Conservation (phyloP, 2,797 vertebrate species). For the Eulemur coronatus region DNA sequence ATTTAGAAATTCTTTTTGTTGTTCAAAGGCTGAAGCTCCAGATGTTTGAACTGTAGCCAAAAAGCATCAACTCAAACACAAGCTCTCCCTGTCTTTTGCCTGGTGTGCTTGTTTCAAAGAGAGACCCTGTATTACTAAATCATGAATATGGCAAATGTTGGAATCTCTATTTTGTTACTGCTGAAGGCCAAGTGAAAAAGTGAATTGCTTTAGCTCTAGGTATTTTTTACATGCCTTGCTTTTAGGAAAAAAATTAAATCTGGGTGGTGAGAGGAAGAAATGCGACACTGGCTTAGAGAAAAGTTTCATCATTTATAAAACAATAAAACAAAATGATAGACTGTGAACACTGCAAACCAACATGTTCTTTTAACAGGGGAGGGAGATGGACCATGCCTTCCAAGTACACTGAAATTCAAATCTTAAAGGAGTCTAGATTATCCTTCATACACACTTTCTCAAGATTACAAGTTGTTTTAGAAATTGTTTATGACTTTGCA, state of each 20-base stretch:
- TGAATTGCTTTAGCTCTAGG: neutral
- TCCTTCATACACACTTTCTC: neutral
- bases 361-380: neutral
- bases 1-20: conserved; percentile 3
- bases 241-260: neutral
- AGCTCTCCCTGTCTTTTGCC: neutral
- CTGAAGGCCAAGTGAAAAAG: neutral
- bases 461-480: neutral
- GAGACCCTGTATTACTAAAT: conserved; percentile 5
- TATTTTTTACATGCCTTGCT: neutral
- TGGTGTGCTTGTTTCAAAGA: neutral
- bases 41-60: neutral
- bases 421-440: neutral
- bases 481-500: neutral
- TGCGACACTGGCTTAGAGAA: neutral
- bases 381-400: neutral
- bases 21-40: neutral
- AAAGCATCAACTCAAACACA: neutral
- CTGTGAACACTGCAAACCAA: neutral
- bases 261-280: neutral
- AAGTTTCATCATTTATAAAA: neutral
- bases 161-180: neutral
- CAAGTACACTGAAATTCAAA: neutral
- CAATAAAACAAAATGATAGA: neutral
- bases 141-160: neutral